A percentile compares a stretch with the other conserved stretches of the same genome.
Conservation (phyloP, 92 coral and sea anemone genomes). For the Zoanthus sociatus region DNA sequence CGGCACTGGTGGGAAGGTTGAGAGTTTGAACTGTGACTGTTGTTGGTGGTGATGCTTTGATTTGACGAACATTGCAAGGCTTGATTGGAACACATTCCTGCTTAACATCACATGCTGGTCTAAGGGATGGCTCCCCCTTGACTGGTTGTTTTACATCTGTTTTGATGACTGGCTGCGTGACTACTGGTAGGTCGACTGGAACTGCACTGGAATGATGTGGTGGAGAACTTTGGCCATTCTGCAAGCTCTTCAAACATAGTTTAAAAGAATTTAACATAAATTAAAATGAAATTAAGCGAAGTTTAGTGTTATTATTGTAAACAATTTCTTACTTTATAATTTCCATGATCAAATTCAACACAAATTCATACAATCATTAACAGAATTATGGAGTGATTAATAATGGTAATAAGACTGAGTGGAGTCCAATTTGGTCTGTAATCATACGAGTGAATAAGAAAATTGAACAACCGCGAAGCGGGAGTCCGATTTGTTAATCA, state of each 20-base stretch:
- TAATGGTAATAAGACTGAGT: too few species aligned
- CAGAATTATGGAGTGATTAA: too few species aligned
- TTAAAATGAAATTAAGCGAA: background rate
- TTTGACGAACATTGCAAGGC: conserved; percentile 78
- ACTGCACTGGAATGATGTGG: conserved; percentile 65
- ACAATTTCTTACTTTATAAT: too few species aligned
- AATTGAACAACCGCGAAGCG: too few species aligned
- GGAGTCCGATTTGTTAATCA: too few species aligned
- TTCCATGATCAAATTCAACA: too few species aligned
- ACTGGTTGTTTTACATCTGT: conserved; percentile 62
- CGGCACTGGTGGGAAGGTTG: conserved; percentile 28
- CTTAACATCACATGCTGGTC: conserved; percentile 72
- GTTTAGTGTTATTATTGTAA: background rate
- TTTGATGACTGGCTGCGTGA: conserved; percentile 53
- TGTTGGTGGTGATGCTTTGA: conserved; percentile 64
- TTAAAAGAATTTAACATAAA: background rate
- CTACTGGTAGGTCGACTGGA: conserved; percentile 58
- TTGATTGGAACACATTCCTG: conserved; percentile 70
- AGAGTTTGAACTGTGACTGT: conserved; percentile 51
- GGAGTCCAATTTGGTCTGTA: too few species aligned
- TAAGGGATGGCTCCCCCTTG: conserved; percentile 74
- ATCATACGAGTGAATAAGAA: too few species aligned
- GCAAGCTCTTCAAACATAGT: conserved; percentile 54
- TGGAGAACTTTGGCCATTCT: conserved; percentile 83
- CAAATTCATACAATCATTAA: too few species aligned